Percentiles rank a stretch among this genome's conserved stretches.
Evolutionary conservation across 2,888 invertebrate genomes (phyloP).

Genomic region (Cerastis rubricosa): DNA sequence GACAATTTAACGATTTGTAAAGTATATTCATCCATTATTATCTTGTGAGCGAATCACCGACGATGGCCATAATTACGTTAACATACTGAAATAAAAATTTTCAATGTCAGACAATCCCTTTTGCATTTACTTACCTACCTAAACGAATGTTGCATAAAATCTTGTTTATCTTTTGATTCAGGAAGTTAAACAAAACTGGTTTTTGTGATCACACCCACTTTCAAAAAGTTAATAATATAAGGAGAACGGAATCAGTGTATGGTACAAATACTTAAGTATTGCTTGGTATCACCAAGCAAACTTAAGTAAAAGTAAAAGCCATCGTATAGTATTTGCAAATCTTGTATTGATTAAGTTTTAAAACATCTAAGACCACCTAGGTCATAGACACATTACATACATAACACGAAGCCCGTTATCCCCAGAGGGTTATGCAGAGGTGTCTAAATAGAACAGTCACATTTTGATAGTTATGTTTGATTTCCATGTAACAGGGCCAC

Average conservation of each 20-base stretch:
- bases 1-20: background rate
- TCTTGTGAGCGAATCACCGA: background rate
- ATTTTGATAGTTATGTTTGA: background rate
- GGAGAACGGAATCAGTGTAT: background rate
- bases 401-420: background rate
- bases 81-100: background rate
- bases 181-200: conserved; percentile 36
- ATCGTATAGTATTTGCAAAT: background rate
- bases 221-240: conserved; percentile 17
- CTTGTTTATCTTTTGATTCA: conserved; percentile 14
- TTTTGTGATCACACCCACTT: background rate
- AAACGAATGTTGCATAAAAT: conserved; percentile 27
- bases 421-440: background rate
- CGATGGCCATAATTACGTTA: background rate
- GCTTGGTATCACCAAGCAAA: too few species aligned
- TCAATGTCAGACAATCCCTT: conserved; percentile 56
- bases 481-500: background rate
- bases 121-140: background rate
- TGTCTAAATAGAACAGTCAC: background rate
- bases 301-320: too few species aligned
- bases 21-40: background rate
- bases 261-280: background rate
- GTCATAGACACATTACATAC: background rate
- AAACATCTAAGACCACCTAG: too few species aligned
- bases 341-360: background rate